Evolutionary conservation across 2,888 invertebrate species (phyloP), one percentile per base, ranked within the genome.

Genomic region (Eilema sororculum): DNA sequence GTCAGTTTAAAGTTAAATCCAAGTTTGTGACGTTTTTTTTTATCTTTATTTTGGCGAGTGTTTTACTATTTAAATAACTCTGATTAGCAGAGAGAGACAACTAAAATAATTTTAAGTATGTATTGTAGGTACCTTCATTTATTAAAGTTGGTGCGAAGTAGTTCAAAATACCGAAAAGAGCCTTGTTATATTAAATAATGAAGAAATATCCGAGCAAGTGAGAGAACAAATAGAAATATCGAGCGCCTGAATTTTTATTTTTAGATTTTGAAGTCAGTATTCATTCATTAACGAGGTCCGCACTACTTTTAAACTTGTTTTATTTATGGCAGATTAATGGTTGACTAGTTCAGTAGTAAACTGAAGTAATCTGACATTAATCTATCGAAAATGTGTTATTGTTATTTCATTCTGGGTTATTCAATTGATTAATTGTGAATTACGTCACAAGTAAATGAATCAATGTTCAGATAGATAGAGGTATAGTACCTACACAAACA

Each of bases 391-490:
- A 33, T 57, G 33, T 33, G 22, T 24, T 25, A 6, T 56, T 61
- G 30, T 66, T 37, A 20, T 30, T 67, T 25, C 33, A 33, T 62
- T 61, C 20, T 13, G 20, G 52, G 52, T 46, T 62, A 58, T 69
- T 63, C 64, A 74, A 68, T 71, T 56, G 68, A 65, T 61, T 25
- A 22, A 71, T 68, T 63, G n/a, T 56, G 65, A 67, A 69, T 63
- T 58, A 20, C 72, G 64, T 69, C 69, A 62, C 56, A 20, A 24
- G 56, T 13, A 9, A 56, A 65, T 65, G 65, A 65, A 65, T 65
- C 52, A 56, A 25, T 65, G 56, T 56, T 30, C 28, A 16, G 58
- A 58, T 67, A 67, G 56, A 62, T 62, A 61, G 16, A 25, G 12
- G 24, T 37, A 25, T 67, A 60, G 28, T 22, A 46, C n/a, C n/a